A percentile compares a stretch with the other conserved stretches of the same genome.
These are phyloP conservation scores for Stigmatopora argus DNA, from an alignment of 2,113 vertebrate species.

Conservation along the genomic window DNA sequence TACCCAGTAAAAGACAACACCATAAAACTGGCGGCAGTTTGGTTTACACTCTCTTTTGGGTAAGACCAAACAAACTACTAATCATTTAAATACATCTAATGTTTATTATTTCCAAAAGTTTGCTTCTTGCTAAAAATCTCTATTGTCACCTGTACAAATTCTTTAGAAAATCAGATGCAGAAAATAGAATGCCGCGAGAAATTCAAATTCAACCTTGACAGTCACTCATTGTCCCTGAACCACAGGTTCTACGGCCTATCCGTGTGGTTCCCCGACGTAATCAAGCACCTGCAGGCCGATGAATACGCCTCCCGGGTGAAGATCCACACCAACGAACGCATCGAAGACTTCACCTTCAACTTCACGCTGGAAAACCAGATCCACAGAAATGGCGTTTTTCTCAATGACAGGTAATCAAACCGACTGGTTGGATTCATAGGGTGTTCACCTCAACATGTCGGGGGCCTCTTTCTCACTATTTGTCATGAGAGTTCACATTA, in stretches of 20 bases:
- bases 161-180: too few species aligned
- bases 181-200: too few species aligned
- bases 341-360: constrained; percentile 87
- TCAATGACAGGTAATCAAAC: constrained; percentile 82
- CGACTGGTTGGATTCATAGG: background rate
- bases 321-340: constrained; percentile 77
- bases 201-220: background rate
- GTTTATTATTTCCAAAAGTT: too few species aligned
- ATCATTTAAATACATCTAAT: too few species aligned
- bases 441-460: background rate
- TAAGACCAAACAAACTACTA: constrained; percentile 60
- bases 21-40: constrained; percentile 85
- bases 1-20: constrained; percentile 91
- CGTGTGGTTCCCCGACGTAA: constrained; percentile 98
- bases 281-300: constrained; percentile 90
- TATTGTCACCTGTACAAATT: too few species aligned
- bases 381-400: constrained; percentile 83
- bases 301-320: constrained; percentile 84
- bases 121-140: too few species aligned
- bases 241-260: constrained; percentile 93
- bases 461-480: constrained; percentile 5
- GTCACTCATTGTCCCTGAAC: constrained; percentile 6
- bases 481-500: constrained; percentile 38
- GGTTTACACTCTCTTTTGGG: constrained; percentile 97
- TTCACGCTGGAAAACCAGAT: constrained; percentile 96